These are phyloP conservation scores for Burhinus bistriatus DNA, from an alignment of 2,113 vertebrate species.

Conservation along the genomic window DNA sequence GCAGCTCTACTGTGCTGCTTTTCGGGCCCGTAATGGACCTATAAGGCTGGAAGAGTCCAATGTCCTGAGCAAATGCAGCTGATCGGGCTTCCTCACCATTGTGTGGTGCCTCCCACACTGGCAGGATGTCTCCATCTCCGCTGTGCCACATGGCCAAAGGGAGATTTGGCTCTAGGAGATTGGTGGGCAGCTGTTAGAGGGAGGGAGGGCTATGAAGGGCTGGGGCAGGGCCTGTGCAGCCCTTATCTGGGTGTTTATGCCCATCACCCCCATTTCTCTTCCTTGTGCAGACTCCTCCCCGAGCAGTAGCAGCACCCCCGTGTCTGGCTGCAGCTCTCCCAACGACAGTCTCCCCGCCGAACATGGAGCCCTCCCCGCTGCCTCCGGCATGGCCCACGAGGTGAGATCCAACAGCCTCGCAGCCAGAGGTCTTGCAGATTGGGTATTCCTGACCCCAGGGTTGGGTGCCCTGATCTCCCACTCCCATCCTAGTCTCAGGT, in stretches of 20 bases:
- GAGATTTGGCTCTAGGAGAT: not conserved
- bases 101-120: too few relatives aligned
- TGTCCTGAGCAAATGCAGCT: accelerated
- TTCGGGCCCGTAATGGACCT: not conserved
- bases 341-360: constrained; percentile 86
- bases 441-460: not conserved
- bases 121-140: not conserved
- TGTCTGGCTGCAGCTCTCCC: constrained; percentile 89
- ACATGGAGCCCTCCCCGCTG: constrained; percentile 67
- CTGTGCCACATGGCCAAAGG: accelerated
- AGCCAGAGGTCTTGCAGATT: not conserved
- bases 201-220: not conserved
- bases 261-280: not conserved
- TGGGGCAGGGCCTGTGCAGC: not conserved
- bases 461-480: not conserved
- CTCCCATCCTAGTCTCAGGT: not conserved
- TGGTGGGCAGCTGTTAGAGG: accelerated
- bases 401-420: constrained; percentile 51
- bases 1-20: not conserved
- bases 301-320: constrained; percentile 88
- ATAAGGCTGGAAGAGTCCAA: not conserved
- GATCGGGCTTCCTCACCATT: accelerated
- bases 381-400: constrained; percentile 72
- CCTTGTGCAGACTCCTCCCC: constrained; percentile 83
- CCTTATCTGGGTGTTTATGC: not conserved